Conservation (phyloP, 92 coral and sea anemone genomes). For the Meandrina meandrites region DNA sequence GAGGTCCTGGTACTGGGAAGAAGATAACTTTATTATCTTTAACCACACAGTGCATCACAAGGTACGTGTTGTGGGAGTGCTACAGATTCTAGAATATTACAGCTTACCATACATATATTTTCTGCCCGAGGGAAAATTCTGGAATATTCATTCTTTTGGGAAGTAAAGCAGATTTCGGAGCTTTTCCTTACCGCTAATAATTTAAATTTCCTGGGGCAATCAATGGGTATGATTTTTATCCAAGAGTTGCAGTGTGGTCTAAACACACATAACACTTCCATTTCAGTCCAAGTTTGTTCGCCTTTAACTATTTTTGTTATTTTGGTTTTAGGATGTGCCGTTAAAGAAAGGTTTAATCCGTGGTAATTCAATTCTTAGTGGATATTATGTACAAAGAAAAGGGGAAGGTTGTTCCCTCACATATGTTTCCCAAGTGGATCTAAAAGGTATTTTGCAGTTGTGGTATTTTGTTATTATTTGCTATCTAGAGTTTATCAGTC, state of each 20-base stretch:
- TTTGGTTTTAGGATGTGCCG: conserved; percentile 72
- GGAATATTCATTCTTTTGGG: no score
- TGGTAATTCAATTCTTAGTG: conserved; percentile 84
- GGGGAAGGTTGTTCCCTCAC: conserved; percentile 78
- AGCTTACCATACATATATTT: no score
- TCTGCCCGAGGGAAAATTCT: no score
- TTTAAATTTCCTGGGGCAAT: no score
- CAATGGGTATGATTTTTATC: no score
- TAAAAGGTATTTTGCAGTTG: conserved; percentile 74
- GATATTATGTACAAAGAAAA: conserved; percentile 74
- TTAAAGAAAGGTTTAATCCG: conserved; percentile 80
- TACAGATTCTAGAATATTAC: no score
- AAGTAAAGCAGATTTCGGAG: no score
- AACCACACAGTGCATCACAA: conserved; percentile 97
- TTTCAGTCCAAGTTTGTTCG: neutral
- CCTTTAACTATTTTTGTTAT: neutral
- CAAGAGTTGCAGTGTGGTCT: no score
- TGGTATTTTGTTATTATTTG: neutral
- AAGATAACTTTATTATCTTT: conserved; percentile 85
- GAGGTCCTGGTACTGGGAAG: conserved; percentile 87
- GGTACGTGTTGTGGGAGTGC: conserved; percentile 31
- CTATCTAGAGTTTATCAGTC: no score
- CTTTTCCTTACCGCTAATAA: no score
- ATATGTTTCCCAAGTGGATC: conserved; percentile 95
- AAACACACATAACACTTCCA: no score